A percentile compares a stretch with the other conserved stretches of the same genome.
These are phyloP conservation scores for Delphinapterus leucas DNA, from an alignment of 2,113 vertebrate species.

Conservation along the genomic window DNA sequence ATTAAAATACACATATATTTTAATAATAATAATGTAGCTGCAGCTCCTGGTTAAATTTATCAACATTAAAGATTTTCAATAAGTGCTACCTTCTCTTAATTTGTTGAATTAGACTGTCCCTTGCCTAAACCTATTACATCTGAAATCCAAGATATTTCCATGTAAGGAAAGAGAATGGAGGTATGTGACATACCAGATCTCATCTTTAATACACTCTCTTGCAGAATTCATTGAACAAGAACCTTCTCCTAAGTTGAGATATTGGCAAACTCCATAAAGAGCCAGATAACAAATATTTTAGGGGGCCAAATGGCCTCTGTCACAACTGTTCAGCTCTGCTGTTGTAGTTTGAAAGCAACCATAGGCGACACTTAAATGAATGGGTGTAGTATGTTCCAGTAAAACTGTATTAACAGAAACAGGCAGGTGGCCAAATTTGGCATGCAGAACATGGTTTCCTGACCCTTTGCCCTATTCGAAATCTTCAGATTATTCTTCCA, in stretches of 20 bases:
- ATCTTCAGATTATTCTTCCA: background rate
- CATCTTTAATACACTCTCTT: background rate
- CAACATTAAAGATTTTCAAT: background rate
- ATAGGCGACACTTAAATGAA: background rate
- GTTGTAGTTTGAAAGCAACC: background rate
- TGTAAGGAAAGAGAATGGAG: background rate
- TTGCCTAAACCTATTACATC: background rate
- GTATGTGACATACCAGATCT: background rate
- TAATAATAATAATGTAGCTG: background rate
- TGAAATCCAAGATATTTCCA: background rate
- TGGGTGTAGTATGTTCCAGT: background rate
- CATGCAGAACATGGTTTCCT: background rate
- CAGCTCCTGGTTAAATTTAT: background rate
- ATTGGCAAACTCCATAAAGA: background rate
- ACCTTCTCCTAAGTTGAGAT: background rate
- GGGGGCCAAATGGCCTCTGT: background rate
- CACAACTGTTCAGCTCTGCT: background rate
- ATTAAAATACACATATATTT: background rate
- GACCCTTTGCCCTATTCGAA: background rate
- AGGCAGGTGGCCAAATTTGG: background rate
- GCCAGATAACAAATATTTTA: background rate
- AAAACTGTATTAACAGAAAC: constrained; percentile 11
- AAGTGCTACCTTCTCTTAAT: background rate
- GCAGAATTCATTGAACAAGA: background rate
- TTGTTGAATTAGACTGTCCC: background rate